Evolutionary conservation across 2,113 vertebrate species (phyloP), one percentile per base, ranked within the genome.

Genomic region (Sciurus niger): DNA sequence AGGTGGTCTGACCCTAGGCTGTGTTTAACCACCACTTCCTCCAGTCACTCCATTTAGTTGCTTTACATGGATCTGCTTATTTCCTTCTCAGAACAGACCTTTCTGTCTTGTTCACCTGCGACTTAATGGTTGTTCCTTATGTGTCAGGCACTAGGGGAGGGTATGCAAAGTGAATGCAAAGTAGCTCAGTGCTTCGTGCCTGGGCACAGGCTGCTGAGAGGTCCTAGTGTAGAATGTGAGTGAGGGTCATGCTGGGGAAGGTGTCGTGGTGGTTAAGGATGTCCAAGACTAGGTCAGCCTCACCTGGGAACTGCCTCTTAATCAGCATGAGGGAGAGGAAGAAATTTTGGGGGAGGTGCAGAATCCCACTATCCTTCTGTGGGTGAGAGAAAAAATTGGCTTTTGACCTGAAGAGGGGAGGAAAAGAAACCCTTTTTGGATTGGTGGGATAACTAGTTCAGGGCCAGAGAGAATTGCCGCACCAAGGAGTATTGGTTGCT

Each of bases 361-460:
- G 72, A 77, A 79, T 80, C 84, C 84, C 28, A 0, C 18, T 79
- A 1, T 82, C 40, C 77, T 92, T 55, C 53, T 96, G 88, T 89
- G 63, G 76, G 5, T 74, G 28, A 90, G 34, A 68, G 70, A 37
- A 79, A 84, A 84, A 93, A 73, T 73, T 91, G 70, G 48, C 46
- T 76, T 37, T 80, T 93, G 68, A 83, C 83, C 78, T 92, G 73
- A 93, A 93, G 58, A 89, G 79, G 32, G 40, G n/a, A 58, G 32
- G 78, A 88, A 82, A 82, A 96, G 91, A 80, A 93, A 65, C 73
- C 37, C 18, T 74, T 90, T 95, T 84, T 67, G 72, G 40, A 95
- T 96, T 73, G 84, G 13, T 20, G 37, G 84, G 43, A 24, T 87
- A 93, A 46, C 60, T 80, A 14, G 77, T 93, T 65, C 28, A 53